Conservation (phyloP, 2,888 invertebrate genomes). For the Molorchus minor region DNA sequence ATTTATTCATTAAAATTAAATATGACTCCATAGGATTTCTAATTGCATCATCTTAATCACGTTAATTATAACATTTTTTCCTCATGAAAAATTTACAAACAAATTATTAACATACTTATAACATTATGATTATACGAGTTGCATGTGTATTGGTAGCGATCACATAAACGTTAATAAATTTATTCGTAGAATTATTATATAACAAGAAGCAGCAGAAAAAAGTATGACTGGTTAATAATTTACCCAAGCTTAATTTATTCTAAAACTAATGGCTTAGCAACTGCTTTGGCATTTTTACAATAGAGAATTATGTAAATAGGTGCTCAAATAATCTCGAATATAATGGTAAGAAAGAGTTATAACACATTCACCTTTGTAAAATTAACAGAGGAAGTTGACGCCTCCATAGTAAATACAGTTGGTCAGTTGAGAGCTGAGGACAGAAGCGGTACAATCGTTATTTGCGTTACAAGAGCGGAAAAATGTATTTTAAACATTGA, state of each 20-base stretch:
- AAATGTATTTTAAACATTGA: no score
- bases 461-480: no score
- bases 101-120: slow-evolving; percentile 35
- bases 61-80: slow-evolving; percentile 37
- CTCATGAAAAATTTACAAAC: slow-evolving; percentile 37
- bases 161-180: slow-evolving; percentile 2
- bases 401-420: no score
- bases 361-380: no score
- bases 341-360: no score
- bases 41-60: slow-evolving; percentile 47
- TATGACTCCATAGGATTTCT: slow-evolving; percentile 51
- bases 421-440: no score
- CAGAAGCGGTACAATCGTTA: no score
- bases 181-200: slow-evolving; percentile 15
- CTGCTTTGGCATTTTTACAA: no score
- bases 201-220: slow-evolving; percentile 13
- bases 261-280: not conserved
- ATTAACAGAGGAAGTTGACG: no score
- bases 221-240: slow-evolving; percentile 4
- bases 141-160: slow-evolving; percentile 8
- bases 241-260: slow-evolving; percentile 6
- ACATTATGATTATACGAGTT: slow-evolving; percentile 24
- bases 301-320: no score
- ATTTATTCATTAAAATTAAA: slow-evolving; percentile 41
- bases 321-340: no score